These are phyloP conservation scores for Watsonalla cultraria DNA, from an alignment of 2,888 invertebrate genomes.

Conservation along the genomic window DNA sequence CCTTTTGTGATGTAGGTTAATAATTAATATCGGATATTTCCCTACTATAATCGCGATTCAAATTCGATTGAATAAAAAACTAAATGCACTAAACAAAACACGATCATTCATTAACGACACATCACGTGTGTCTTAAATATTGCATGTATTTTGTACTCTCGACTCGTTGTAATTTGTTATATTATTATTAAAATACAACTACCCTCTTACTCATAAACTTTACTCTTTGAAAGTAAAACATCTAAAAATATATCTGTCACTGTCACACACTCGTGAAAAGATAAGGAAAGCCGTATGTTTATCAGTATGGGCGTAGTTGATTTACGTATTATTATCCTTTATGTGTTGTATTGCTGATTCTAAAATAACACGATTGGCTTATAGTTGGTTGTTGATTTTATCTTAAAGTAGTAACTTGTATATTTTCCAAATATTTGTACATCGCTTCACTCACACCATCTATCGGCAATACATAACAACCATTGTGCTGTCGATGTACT, in stretches of 20 bases:
- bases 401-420: slow-evolving; percentile 20
- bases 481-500: slow-evolving; percentile 35
- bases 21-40: too few relatives aligned
- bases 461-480: slow-evolving; percentile 69
- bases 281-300: neutral
- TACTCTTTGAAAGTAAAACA: too few relatives aligned
- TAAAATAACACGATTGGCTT: slow-evolving; percentile 59
- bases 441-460: slow-evolving; percentile 54
- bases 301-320: slow-evolving; percentile 12
- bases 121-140: neutral
- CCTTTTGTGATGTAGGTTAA: too few relatives aligned
- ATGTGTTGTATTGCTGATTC: slow-evolving; percentile 63
- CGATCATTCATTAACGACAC: neutral
- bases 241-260: too few relatives aligned
- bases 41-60: too few relatives aligned
- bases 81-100: neutral
- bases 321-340: slow-evolving; percentile 12
- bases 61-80: too few relatives aligned
- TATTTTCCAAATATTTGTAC: slow-evolving; percentile 51
- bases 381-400: slow-evolving; percentile 29
- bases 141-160: neutral
- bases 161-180: neutral
- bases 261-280: too few relatives aligned
- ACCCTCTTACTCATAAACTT: neutral
- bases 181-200: neutral